Conservation (phyloP, 2,888 invertebrate genomes). For the Epicampocera succincta region DNA sequence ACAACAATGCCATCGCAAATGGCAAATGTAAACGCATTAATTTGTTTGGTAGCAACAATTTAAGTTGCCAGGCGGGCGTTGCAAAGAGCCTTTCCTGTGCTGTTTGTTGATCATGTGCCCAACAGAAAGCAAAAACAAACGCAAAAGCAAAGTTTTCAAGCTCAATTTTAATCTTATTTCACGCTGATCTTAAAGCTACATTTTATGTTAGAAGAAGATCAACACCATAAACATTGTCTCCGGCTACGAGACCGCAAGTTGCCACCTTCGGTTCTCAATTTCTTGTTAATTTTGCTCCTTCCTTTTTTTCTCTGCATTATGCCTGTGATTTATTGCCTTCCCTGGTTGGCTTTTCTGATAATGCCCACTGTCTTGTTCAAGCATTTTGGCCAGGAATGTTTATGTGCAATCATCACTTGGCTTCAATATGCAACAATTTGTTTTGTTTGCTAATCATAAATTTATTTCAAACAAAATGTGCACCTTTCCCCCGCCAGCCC, state of each 20-base stretch:
- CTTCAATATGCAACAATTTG: constrained; percentile 46
- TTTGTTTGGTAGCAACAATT: constrained; percentile 66
- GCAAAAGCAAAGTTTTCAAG: constrained; percentile 71
- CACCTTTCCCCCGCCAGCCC: neutral
- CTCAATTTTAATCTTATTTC: constrained; percentile 81
- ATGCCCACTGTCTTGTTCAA: constrained; percentile 6
- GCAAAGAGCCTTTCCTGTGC: constrained; percentile 71
- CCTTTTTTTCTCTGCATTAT: constrained; percentile 6
- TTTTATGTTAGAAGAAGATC: constrained; percentile 39
- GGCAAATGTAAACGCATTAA: constrained; percentile 55
- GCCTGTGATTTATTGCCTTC: constrained; percentile 39
- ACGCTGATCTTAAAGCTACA: constrained; percentile 78
- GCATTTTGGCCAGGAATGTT: constrained; percentile 2
- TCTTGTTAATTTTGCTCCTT: neutral
- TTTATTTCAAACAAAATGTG: constrained; percentile 63
- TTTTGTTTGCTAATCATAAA: constrained; percentile 69
- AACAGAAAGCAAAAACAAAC: no score
- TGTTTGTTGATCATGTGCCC: neutral
- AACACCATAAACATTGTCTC: constrained; percentile 49
- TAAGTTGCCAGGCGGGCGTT: constrained; percentile 48
- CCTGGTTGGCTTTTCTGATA: neutral
- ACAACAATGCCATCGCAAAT: constrained; percentile 41
- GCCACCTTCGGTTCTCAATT: constrained; percentile 29
- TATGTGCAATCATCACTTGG: constrained; percentile 30
- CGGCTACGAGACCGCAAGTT: constrained; percentile 48